Conservation (phyloP, 2,113 vertebrate species). For the Cinclus cinclus region DNA sequence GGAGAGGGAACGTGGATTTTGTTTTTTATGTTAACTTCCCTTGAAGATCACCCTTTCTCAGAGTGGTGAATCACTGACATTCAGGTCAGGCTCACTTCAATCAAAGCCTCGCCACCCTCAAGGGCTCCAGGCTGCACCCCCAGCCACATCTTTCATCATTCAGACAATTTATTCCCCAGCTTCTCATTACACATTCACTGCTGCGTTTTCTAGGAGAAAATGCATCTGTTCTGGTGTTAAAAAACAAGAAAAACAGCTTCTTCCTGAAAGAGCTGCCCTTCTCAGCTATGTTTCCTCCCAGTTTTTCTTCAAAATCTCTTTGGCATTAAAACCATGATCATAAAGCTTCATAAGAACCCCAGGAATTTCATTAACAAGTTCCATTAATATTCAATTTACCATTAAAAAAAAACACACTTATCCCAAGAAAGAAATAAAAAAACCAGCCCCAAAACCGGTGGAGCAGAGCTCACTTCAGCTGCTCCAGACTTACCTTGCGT, state of each 20-base stretch:
- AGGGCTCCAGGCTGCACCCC: not conserved
- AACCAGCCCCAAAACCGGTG: not conserved
- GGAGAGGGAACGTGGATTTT: accelerated
- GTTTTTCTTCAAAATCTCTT: not conserved
- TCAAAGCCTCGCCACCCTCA: not conserved
- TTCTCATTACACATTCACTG: not conserved
- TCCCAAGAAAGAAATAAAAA: not conserved
- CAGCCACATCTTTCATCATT: not conserved
- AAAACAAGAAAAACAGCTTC: not conserved
- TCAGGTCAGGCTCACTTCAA: not conserved
- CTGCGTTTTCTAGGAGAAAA: not conserved
- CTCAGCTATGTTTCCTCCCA: not conserved
- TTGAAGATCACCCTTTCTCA: not conserved
- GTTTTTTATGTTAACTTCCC: not conserved
- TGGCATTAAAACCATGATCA: not conserved
- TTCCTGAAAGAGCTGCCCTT: not conserved
- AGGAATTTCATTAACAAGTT: not conserved
- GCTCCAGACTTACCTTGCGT: slow-evolving; percentile 82
- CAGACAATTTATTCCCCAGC: not conserved
- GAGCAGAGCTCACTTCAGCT: not conserved
- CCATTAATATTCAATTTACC: not conserved
- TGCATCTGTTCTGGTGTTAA: not conserved
- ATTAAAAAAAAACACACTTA: not conserved
- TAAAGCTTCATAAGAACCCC: accelerated
- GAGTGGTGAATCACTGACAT: not conserved